Base-by-base conservation (phyloP, 1,140 invertebrate species). In the Philotrypesis tridentata region DNA sequence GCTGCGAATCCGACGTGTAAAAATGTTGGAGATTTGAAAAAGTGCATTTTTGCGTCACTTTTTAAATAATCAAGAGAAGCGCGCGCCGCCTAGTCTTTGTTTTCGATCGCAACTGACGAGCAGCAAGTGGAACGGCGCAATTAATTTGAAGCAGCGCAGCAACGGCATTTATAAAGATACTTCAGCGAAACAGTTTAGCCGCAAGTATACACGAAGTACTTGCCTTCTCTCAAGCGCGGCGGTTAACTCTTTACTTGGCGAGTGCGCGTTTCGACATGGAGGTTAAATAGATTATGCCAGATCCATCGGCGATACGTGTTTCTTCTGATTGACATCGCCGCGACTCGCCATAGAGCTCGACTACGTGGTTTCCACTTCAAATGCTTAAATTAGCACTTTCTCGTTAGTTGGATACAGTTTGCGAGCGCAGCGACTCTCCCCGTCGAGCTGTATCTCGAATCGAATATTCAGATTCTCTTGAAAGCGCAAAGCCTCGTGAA, bases 211-310 rank as follows among this genome's bases (percentile, higher is more conserved):
- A 12, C 61, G 25, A 8, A 9, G 14, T 65, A 21, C n/a, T n/a
- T n/a, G n/a, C n/a, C n/a, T n/a, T n/a, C n/a, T n/a, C n/a, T n/a
- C n/a, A n/a, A n/a, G n/a, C n/a, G n/a, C n/a, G n/a, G n/a, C n/a
- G n/a, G n/a, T 65, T 27, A 4, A 65, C 61, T 8, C 61, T 27
- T 65, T 65, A 27, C 61, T 65, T 65, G 61, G 27, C 9, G n/a
- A n/a, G n/a, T 37, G 12, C 7, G 27, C 61, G 5, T 65, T 65
- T 27, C 61, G 27, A 65, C 23, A 65, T 4, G 12, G 11, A 23
- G 61, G 61, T 25, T 65, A 65, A 65, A 65, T 65, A 65, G 61
- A 65, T 65, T 65, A 65, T 65, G 23, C 61, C 27, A 23, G 27
- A 65, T 65, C 27, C 23, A 65, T 65, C 61, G 8, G 6, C 9